phyloP scores from a whole-genome alignment of 2,797 vertebrate species.

The Spea hammondii region DNA sequence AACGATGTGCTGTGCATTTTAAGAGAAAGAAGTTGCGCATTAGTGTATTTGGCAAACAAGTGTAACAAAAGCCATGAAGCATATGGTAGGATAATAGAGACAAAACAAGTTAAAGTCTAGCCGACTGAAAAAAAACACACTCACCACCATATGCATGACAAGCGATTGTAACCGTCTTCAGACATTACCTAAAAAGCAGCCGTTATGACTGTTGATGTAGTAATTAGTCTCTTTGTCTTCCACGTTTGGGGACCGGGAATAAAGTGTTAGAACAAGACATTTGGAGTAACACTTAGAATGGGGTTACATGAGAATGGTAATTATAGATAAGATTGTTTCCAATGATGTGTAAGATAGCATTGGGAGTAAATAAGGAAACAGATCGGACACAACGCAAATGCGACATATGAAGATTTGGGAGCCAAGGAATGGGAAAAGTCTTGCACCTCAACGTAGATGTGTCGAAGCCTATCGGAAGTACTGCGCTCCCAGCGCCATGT shows the following conservation, averaged over 20 bases:
- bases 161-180: constrained; percentile 6
- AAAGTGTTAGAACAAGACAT: neutral
- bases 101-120: constrained; percentile 33
- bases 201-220: neutral
- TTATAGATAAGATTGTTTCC: neutral
- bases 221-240: constrained; percentile 18
- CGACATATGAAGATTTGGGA: neutral
- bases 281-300: constrained; percentile 11
- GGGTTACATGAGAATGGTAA: neutral
- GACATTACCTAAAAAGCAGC: constrained; percentile 33
- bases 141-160: constrained; percentile 8
- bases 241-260: neutral
- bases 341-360: neutral
- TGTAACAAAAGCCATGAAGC: constrained; percentile 8
- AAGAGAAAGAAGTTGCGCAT: constrained; percentile 12
- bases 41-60: constrained; percentile 5
- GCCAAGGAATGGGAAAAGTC: neutral
- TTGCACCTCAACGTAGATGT: too few species aligned
- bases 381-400: neutral
- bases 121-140: constrained; percentile 11
- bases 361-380: constrained; percentile 1
- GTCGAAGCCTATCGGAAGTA: too few species aligned
- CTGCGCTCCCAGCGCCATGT: too few species aligned
- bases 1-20: neutral
- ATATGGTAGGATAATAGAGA: constrained; percentile 28